These are phyloP conservation scores for Callitettix versicolor DNA, from an alignment of 1,140 invertebrate species.

Conservation along the genomic window DNA sequence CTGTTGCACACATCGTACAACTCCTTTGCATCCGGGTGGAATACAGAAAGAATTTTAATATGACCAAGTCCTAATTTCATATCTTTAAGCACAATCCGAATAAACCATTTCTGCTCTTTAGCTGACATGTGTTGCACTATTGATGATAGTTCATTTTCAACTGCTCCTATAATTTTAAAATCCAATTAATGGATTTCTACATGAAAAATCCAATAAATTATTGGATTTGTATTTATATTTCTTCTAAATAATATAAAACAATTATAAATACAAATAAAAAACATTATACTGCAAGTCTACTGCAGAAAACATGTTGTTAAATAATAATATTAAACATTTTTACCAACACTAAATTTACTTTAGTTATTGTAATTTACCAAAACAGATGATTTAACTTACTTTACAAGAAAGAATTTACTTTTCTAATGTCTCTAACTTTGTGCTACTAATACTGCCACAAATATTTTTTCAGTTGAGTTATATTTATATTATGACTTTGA, in stretches of 20 bases:
- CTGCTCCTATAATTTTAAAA: constrained; percentile 26
- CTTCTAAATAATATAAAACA: background rate
- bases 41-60: constrained; percentile 53
- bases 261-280: background rate
- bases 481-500: too few relatives aligned
- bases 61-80: constrained; percentile 60
- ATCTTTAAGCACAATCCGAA: constrained; percentile 77
- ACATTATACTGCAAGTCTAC: background rate
- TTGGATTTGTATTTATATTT: constrained; percentile 8
- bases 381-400: too few relatives aligned
- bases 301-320: background rate
- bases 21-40: constrained; percentile 72
- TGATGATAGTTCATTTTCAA: constrained; percentile 41
- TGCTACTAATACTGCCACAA: too few relatives aligned
- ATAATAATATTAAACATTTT: too few relatives aligned
- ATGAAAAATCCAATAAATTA: constrained; percentile 11
- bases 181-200: constrained; percentile 4
- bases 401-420: too few relatives aligned
- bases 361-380: too few relatives aligned
- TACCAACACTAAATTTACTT: too few relatives aligned
- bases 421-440: too few relatives aligned
- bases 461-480: too few relatives aligned
- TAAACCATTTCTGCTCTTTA: constrained; percentile 78
- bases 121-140: constrained; percentile 50
- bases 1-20: constrained; percentile 60